Evolutionary conservation across 2,888 invertebrate genomes (phyloP), one percentile per base, ranked within the genome.

Genomic region (Troilus luridus): DNA sequence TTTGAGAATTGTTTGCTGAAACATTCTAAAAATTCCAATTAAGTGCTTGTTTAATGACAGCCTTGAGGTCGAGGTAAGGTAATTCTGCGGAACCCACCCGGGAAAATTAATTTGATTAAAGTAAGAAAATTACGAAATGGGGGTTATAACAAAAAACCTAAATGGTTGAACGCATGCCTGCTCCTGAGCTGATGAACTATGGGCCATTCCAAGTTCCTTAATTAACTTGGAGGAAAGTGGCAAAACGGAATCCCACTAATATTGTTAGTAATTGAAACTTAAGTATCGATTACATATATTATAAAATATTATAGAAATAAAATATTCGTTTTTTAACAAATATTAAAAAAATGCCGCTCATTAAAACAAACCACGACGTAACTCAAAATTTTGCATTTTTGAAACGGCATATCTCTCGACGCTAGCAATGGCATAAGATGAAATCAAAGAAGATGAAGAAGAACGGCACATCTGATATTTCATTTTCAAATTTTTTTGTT

Each of bases 1-100:
- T 3, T 67, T 24, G 14, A 24, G 11, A 12, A 67, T 67, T 67
- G 24, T 67, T 67, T 67, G 24, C n/a, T 67, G 67, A 67, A 67
- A 67, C 67, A 67, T 67, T 67, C 67, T 24, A 67, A 72, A 72
- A 72, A 72, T 72, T 77, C 72, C 72, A 77, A 77, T 77, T 77
- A 77, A 77, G 72, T 6, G 17, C 41, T 77, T 41, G 27, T 17
- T 77, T 21, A 77, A 77, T 67, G 17, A 77, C 72, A 19, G 41
- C 41, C 17, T 41, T 19, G 8, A 77, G 17, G 0, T 12, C 41
- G 0, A 41, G 14, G 8, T 19, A 41, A 19, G 72, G 17, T 67
- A 64, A n/a, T n/a, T 14, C 64, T 27, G 12, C 27, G 2, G 1
- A 27, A 67, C 6, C 14, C 27, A 14, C 0, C 9, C 7, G 19